Conservation (phyloP, 2,113 vertebrate species). For the human (Homo sapiens) region GRCh38 chr4:159158001-159158500, state of each 20-base stretch:
- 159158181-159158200: background rate
- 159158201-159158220: background rate
- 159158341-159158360: background rate
- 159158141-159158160: background rate
- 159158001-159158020: background rate
- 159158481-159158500: background rate
- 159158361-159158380: background rate
- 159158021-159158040: background rate
- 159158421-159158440: background rate
- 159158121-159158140: background rate
- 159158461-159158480: background rate
- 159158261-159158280: constrained; percentile 1
- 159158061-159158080: background rate
- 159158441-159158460: background rate
- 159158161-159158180: background rate
- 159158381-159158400: background rate
- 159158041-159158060: background rate
- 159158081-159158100: background rate
- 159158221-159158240: background rate
- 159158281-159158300: background rate
- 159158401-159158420: background rate
- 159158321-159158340: background rate
- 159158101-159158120: background rate
- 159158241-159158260: background rate
- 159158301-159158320: background rate